Evolutionary conservation across 2,113 vertebrate species (phyloP).

Genomic region (Sylvilagus bachmani): DNA sequence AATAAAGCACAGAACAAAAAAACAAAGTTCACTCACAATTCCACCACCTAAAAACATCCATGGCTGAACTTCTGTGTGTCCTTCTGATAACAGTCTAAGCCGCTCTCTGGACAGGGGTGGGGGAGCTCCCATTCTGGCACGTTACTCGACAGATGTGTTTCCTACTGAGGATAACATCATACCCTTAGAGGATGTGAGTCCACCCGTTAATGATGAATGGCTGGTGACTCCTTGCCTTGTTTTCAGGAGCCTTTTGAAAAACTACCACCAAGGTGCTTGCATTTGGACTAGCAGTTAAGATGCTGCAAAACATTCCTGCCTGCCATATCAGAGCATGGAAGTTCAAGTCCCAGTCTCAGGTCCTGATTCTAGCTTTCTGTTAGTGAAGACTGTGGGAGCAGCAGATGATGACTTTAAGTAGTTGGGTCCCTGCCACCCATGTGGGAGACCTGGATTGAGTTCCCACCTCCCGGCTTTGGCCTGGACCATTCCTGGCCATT

Average conservation of each 20-base stretch:
- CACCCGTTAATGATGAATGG: background rate
- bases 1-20: constrained; percentile 44
- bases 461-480: too few species aligned
- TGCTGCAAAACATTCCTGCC: too few species aligned
- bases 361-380: too few species aligned
- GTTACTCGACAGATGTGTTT: background rate
- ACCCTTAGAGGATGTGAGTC: background rate
- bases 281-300: too few species aligned
- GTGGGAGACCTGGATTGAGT: too few species aligned
- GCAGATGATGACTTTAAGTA: too few species aligned
- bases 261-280: too few species aligned
- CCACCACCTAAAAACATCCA: background rate
- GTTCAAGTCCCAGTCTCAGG: too few species aligned
- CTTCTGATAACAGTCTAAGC: background rate
- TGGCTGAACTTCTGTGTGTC: background rate
- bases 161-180: background rate
- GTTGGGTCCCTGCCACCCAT: too few species aligned
- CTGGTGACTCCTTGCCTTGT: background rate
- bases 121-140: background rate
- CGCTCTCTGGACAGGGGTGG: background rate
- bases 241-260: background rate
- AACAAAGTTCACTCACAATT: constrained; percentile 43
- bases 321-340: too few species aligned
- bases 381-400: too few species aligned
- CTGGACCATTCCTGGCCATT: too few species aligned